A percentile compares a stretch with the other conserved stretches of the same genome.
Evolutionary conservation across 2,113 vertebrate genomes (phyloP).

Genomic region (Epinephelus cyanopodus): DNA sequence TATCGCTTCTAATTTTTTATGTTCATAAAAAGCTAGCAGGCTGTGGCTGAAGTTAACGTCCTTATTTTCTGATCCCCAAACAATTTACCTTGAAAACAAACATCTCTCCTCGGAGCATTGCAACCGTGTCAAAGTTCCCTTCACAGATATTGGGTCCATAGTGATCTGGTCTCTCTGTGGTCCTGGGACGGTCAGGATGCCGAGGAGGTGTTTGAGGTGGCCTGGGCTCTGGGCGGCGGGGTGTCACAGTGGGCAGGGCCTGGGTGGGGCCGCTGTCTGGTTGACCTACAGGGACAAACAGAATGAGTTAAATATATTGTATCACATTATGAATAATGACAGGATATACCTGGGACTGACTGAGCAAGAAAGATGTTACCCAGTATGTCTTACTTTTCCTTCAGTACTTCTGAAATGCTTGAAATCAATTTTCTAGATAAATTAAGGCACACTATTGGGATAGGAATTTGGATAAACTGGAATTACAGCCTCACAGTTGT

Average conservation of each 20-base stretch:
- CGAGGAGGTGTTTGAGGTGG: constrained; percentile 87
- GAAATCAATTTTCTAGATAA: not conserved
- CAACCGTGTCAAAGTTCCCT: constrained; percentile 94
- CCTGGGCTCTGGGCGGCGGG: constrained; percentile 87
- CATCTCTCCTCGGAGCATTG: constrained; percentile 96
- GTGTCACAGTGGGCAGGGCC: constrained; percentile 89
- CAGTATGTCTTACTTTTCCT: not conserved
- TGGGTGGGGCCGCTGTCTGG: constrained; percentile 86
- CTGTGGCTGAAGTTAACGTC: not conserved
- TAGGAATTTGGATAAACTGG: not conserved
- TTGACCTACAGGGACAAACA: constrained; percentile 79
- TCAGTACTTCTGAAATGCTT: not conserved
- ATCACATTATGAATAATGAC: not conserved
- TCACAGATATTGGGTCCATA: constrained; percentile 95
- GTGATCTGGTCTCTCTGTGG: constrained; percentile 90
- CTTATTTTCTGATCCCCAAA: fast-evolving
- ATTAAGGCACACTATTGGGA: not conserved
- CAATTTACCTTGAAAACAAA: constrained; percentile 95
- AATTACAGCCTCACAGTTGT: too few relatives aligned
- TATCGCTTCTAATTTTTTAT: not conserved
- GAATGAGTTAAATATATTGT: not conserved
- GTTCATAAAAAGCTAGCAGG: not conserved
- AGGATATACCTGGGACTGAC: not conserved
- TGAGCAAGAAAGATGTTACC: too few relatives aligned
- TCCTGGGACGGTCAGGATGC: constrained; percentile 85